A percentile compares a stretch with the other conserved stretches of the same genome.
Conservation (phyloP, 2,888 invertebrate genomes). For the Sminthurinus aureus region DNA sequence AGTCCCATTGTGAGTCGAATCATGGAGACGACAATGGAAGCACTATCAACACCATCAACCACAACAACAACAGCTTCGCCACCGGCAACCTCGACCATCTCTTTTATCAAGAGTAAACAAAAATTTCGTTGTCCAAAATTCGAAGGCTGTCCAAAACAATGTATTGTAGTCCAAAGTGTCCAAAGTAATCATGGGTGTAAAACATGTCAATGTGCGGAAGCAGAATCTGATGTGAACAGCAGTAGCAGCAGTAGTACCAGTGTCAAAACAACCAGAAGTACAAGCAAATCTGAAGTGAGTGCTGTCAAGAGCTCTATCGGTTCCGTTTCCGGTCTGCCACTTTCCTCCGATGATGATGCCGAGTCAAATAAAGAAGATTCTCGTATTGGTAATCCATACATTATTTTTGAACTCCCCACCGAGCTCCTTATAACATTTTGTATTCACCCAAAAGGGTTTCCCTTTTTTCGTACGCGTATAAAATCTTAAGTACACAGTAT, state of each 20-base stretch:
- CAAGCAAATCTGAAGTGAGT: slow-evolving; percentile 5
- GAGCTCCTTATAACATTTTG: too few species aligned
- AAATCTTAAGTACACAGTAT: too few species aligned
- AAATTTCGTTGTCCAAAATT: slow-evolving; percentile 53
- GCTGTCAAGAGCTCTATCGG: slow-evolving; percentile 36
- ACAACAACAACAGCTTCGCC: slow-evolving; percentile 13
- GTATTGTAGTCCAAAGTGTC: slow-evolving; percentile 54
- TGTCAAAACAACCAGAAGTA: slow-evolving; percentile 35
- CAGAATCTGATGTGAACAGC: slow-evolving; percentile 28
- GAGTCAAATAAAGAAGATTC: slow-evolving; percentile 4
- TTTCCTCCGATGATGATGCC: slow-evolving; percentile 36
- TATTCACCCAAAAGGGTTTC: too few species aligned
- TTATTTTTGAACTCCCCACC: neutral
- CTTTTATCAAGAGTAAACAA: slow-evolving; percentile 4
- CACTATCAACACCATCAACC: neutral
- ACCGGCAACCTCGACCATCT: neutral
- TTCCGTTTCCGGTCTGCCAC: slow-evolving; percentile 45
- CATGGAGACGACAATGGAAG: neutral
- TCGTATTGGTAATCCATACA: slow-evolving; percentile 31
- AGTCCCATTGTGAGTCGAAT: neutral
- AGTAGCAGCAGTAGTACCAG: slow-evolving; percentile 18
- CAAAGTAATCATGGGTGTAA: slow-evolving; percentile 54
- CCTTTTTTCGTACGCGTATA: too few species aligned
- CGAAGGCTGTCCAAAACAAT: slow-evolving; percentile 57
- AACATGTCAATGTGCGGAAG: slow-evolving; percentile 54